Evolutionary conservation across 2,797 vertebrate species (phyloP), one percentile per base, ranked within the genome.

Genomic region (Octomys mimax): DNA sequence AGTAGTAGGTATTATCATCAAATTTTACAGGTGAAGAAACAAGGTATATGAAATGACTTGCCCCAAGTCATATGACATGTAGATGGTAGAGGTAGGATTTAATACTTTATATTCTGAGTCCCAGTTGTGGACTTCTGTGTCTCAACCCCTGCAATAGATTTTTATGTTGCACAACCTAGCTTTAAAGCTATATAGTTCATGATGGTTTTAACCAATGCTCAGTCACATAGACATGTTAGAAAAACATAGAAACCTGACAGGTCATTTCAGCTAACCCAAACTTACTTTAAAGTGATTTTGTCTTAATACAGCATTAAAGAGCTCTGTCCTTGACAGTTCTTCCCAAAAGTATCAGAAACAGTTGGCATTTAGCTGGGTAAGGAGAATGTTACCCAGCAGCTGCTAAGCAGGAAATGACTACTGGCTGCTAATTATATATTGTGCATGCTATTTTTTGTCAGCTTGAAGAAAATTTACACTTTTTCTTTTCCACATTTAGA

Each of bases 321-420:
- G n/a, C 42, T 59, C 22, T n/a, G 0, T 64, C 70, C 52, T 87
- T 11, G 28, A n/a, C 18, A 28, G 12, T 49, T 49, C 16, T 68
- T 9, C 12, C 70, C n/a, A 16, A 24, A 54, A 66, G 33, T 68
- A 64, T 83, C 68, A 39, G 64, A 87, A 73, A 31, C 21, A 64
- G 13, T 62, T 86, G 88, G 42, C 54, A 52, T 77, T 88, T 79
- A 70, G 16, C 52, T 79, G 24, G 31, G 42, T 61, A 6, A 46
- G 59, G 46, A 92, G 24, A 16, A 57, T 92, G 62, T 71, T 33
- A n/a, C 21, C n/a, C 92, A 73, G 42, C n/a, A 95, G 57, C 75
- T 77, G 62, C 95, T 90, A 54, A 91, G 24, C 78, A 28, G 71
- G 92, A 49, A 59, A 12, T 57, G 62, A 54, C 36, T 82, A n/a